Conservation (phyloP, 2,113 vertebrate genomes). For the Dendropsophus ebraccatus region DNA sequence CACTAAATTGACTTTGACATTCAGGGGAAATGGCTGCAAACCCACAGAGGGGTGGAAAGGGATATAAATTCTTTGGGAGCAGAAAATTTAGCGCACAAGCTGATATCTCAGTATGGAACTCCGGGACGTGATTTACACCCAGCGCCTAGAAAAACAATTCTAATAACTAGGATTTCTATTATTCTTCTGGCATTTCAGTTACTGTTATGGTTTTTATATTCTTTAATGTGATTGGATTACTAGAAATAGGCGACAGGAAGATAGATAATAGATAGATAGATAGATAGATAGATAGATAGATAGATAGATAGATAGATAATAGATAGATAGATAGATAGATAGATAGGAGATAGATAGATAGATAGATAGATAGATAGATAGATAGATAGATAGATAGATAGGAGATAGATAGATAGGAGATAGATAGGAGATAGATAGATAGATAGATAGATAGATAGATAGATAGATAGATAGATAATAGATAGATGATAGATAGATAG, state of each 20-base stretch:
- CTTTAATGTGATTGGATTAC: background rate
- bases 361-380: conserved; percentile 27
- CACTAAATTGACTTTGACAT: conserved; percentile 96
- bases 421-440: background rate
- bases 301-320: background rate
- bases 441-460: background rate
- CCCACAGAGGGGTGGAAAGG: conserved; percentile 78
- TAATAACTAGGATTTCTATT: background rate
- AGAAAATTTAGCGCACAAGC: conserved; percentile 72
- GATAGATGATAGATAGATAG: no score
- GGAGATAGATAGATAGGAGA: background rate
- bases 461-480: no score
- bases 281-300: background rate
- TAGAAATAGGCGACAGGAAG: background rate
- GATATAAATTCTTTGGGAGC: conserved; percentile 79
- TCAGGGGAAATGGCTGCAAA: conserved; percentile 86
- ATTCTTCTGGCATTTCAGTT: background rate
- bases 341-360: background rate
- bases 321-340: background rate
- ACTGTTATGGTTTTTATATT: background rate
- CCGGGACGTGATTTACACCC: conserved; percentile 64
- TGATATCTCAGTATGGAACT: conserved; percentile 69
- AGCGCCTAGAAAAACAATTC: background rate
- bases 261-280: background rate
- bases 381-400: conserved; percentile 30